phyloP scores from a whole-genome alignment of 2,113 vertebrate species.

The Megaptera novaeangliae region DNA sequence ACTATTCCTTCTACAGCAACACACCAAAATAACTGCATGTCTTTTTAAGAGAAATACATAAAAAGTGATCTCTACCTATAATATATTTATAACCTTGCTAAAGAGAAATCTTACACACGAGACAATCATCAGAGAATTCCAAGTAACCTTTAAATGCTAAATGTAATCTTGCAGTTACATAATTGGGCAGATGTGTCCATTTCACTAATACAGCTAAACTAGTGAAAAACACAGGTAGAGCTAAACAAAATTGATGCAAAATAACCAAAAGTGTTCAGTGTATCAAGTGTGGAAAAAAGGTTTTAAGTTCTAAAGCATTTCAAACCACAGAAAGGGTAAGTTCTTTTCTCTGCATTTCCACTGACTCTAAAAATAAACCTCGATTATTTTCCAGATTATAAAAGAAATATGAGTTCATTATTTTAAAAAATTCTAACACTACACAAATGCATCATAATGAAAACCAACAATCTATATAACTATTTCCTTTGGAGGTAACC shows the following conservation, averaged over 20 bases:
- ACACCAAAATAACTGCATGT: neutral
- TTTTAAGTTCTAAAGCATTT: slow-evolving; percentile 26
- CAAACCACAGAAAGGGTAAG: slow-evolving; percentile 20
- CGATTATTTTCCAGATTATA: slow-evolving; percentile 4
- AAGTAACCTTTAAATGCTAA: neutral
- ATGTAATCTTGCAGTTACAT: neutral
- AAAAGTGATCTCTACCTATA: neutral
- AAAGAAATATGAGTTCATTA: neutral
- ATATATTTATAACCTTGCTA: neutral
- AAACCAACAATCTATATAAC: neutral
- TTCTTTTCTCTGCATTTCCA: slow-evolving; percentile 23
- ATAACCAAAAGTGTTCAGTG: neutral
- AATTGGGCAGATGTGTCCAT: neutral
- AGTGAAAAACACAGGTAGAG: neutral
- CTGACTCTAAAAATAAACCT: slow-evolving; percentile 46
- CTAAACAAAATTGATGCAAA: neutral
- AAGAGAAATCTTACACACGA: neutral
- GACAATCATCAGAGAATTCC: neutral
- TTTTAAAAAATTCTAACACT: neutral
- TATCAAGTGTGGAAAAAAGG: neutral
- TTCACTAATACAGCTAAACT: neutral
- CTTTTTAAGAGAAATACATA: neutral
- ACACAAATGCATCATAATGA: neutral
- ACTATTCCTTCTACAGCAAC: neutral
- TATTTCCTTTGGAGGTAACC: neutral